Conservation (phyloP, 2,113 vertebrate genomes). For the Pachyramphus minor region DNA sequence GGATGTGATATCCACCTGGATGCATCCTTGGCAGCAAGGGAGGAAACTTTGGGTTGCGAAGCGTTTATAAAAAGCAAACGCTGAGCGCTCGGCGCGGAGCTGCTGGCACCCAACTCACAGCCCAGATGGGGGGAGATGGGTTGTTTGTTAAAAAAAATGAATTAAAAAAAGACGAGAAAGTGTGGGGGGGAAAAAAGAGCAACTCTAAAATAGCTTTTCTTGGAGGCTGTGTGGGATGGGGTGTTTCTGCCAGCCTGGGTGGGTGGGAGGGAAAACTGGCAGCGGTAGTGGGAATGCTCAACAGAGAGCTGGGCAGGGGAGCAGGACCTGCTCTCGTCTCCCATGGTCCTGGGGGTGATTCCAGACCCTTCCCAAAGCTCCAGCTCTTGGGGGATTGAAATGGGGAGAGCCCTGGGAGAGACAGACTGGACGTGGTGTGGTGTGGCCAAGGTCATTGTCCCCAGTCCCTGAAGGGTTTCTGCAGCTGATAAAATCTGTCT, state of each 20-base stretch:
- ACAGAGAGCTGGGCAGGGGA: neutral
- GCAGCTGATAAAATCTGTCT: neutral
- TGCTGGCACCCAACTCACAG: conserved; percentile 43
- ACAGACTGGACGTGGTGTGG: neutral
- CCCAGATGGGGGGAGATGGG: conserved; percentile 47
- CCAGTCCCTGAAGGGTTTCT: neutral
- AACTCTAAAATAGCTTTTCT: conserved; percentile 42
- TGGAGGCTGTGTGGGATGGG: neutral
- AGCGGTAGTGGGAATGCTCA: neutral
- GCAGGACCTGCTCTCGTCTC: fast-evolving
- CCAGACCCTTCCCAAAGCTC: fast-evolving
- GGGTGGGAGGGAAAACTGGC: conserved; percentile 12
- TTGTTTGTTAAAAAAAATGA: neutral
- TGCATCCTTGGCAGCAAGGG: neutral
- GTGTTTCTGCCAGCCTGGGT: conserved; percentile 1
- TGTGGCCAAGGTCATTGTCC: neutral
- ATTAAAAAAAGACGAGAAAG: neutral
- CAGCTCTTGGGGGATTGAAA: neutral
- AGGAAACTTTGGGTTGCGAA: neutral
- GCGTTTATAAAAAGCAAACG: conserved; percentile 7
- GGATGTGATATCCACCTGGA: neutral
- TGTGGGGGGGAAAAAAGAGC: neutral
- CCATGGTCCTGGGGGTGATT: fast-evolving
- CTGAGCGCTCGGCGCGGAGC: neutral
- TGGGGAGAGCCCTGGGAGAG: neutral